A percentile compares a stretch with the other conserved stretches of the same genome.
Conservation (phyloP, 1,140 invertebrate genomes). For the Caenorhabditis briggsae region DNA sequence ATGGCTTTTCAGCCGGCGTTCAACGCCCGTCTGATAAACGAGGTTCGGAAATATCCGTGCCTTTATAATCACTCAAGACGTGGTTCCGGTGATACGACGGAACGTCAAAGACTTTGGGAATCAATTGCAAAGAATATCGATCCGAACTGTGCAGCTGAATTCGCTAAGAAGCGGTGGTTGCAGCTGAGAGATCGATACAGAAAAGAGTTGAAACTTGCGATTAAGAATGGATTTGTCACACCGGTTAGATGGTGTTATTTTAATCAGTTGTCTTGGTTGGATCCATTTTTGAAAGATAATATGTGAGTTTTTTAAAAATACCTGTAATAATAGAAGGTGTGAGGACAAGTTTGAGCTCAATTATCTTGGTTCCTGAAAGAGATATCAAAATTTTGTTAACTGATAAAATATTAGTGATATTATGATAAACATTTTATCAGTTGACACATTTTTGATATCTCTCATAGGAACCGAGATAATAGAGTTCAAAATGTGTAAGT, state of each 20-base stretch:
- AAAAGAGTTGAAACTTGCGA: constrained; percentile 75
- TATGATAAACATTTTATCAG: too few species aligned
- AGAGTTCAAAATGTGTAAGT: too few species aligned
- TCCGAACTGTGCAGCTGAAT: constrained; percentile 72
- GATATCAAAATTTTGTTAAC: too few species aligned
- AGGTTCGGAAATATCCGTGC: constrained; percentile 70
- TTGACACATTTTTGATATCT: too few species aligned
- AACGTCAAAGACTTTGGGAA: constrained; percentile 70
- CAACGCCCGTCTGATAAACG: constrained; percentile 56
- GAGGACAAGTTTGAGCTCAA: too few species aligned
- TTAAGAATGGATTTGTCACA: constrained; percentile 66
- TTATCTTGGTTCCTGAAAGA: too few species aligned
- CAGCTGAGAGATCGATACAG: constrained; percentile 76
- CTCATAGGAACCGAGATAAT: too few species aligned
- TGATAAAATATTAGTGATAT: too few species aligned
- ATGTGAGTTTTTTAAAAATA: constrained; percentile 71
- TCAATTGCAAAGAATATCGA: constrained; percentile 60
- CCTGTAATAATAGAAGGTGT: too few species aligned
- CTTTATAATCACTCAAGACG: constrained; percentile 76
- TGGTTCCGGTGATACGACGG: constrained; percentile 73
- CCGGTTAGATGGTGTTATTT: constrained; percentile 77
- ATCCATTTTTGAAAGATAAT: constrained; percentile 76
- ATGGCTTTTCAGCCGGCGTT: constrained; percentile 55
- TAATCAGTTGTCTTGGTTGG: constrained; percentile 74
- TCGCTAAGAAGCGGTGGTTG: constrained; percentile 77